A percentile compares a stretch with the other conserved stretches of the same genome.
Conservation (phyloP, 2,888 invertebrate species). For the Acleris cristana region DNA sequence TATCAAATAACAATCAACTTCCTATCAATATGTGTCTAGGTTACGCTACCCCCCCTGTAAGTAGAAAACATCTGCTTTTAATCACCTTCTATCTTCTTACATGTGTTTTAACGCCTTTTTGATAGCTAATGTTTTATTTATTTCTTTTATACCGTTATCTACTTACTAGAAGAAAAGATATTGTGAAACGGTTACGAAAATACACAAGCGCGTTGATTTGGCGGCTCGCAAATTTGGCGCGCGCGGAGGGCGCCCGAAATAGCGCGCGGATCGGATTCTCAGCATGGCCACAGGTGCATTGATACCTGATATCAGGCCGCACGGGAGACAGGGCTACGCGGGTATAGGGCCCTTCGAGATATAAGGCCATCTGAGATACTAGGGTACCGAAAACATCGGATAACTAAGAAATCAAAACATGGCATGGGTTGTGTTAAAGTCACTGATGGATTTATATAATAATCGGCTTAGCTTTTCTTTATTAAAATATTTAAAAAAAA, state of each 20-base stretch:
- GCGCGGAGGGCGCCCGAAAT: conserved; percentile 74
- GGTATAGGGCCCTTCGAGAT: not conserved
- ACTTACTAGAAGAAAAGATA: conserved; percentile 53
- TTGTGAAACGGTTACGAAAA: conserved; percentile 80
- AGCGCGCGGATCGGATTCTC: conserved; percentile 79
- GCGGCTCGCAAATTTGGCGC: conserved; percentile 82
- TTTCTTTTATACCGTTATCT: conserved; percentile 1
- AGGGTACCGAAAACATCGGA: not conserved
- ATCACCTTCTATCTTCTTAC: too few species aligned
- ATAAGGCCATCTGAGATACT: not conserved
- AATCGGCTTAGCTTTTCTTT: too few species aligned
- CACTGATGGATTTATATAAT: too few species aligned
- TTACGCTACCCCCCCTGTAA: too few species aligned
- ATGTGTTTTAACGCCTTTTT: not conserved
- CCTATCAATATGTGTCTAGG: too few species aligned
- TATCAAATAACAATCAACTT: too few species aligned
- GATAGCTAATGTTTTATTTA: not conserved
- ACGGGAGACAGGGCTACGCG: not conserved
- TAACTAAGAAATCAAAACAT: too few species aligned
- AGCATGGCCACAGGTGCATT: conserved; percentile 54
- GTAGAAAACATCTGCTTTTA: too few species aligned
- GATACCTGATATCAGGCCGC: conserved; percentile 29
- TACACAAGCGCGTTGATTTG: conserved; percentile 77
- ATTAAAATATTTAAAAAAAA: too few species aligned
- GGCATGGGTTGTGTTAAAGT: too few species aligned